Evolutionary conservation across 2,888 invertebrate genomes (phyloP).

Genomic region (Oxycera nigricornis): DNA sequence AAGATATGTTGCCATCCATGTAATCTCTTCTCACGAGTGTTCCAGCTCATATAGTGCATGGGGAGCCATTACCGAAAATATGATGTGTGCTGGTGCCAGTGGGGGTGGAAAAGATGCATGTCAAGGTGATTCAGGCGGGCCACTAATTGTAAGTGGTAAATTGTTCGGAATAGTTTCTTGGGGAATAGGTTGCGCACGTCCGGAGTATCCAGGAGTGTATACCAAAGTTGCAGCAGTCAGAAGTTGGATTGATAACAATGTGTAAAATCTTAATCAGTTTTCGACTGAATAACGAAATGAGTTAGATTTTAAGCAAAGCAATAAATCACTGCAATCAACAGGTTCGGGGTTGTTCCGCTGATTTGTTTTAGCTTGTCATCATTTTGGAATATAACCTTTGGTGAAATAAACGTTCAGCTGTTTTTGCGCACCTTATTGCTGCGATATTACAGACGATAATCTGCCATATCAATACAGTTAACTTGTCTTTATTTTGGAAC

Average conservation of each 20-base stretch:
- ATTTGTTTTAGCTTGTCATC: no score
- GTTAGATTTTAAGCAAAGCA: neutral
- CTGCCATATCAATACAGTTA: no score
- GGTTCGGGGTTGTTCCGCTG: no score
- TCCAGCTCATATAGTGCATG: constrained; percentile 55
- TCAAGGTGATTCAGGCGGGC: constrained; percentile 9
- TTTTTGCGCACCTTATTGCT: no score
- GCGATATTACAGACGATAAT: no score
- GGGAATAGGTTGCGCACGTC: constrained; percentile 8
- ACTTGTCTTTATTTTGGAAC: no score
- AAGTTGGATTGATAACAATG: neutral
- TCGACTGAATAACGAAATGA: neutral
- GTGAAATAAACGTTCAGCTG: no score
- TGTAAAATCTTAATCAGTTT: neutral
- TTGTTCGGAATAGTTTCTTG: constrained; percentile 11
- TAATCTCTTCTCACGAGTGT: constrained; percentile 61
- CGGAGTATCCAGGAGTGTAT: constrained; percentile 19
- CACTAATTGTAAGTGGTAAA: neutral
- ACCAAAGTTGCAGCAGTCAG: neutral
- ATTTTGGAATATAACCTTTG: no score
- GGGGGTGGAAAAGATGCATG: constrained; percentile 40
- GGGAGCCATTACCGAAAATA: constrained; percentile 38
- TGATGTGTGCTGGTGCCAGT: constrained; percentile 45
- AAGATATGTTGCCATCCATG: constrained; percentile 63
- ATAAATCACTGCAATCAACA: no score